Evolutionary conservation across 2,797 vertebrate species (phyloP).

Genomic region (Micromesistius poutassou): DNA sequence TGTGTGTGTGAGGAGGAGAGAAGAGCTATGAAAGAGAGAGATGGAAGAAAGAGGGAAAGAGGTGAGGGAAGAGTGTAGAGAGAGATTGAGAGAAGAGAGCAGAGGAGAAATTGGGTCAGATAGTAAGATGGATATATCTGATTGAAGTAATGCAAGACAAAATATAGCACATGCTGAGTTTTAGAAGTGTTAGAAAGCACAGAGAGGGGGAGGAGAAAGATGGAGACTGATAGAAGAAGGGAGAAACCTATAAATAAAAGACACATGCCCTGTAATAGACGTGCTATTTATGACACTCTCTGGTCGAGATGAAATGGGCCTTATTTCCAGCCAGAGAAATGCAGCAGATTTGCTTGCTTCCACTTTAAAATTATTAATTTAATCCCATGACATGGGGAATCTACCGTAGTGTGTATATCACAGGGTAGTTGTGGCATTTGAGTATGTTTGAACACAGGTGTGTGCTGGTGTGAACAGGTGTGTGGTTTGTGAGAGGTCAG

Average conservation of each 20-base stretch:
- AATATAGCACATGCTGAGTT: background rate
- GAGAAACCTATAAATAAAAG: background rate
- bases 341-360: background rate
- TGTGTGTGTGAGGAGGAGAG: conserved; percentile 20
- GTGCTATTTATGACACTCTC: too few relatives aligned
- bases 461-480: background rate
- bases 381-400: background rate
- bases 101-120: too few relatives aligned
- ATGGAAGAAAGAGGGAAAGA: background rate
- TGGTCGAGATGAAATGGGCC: too few relatives aligned
- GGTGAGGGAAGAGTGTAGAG: too few relatives aligned
- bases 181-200: background rate
- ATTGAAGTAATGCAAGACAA: background rate
- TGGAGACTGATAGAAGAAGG: conserved; percentile 17
- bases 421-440: background rate
- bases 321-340: too few relatives aligned
- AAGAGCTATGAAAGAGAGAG: background rate
- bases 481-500: background rate
- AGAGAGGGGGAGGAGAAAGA: background rate
- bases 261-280: too few relatives aligned
- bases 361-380: background rate
- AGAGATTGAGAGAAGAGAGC: too few relatives aligned
- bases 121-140: too few relatives aligned
- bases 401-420: too few relatives aligned
- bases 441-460: background rate